Evolutionary conservation across 2,888 invertebrate genomes (phyloP), one percentile per base, ranked within the genome.

Genomic region (Yponomeuta cagnagella): DNA sequence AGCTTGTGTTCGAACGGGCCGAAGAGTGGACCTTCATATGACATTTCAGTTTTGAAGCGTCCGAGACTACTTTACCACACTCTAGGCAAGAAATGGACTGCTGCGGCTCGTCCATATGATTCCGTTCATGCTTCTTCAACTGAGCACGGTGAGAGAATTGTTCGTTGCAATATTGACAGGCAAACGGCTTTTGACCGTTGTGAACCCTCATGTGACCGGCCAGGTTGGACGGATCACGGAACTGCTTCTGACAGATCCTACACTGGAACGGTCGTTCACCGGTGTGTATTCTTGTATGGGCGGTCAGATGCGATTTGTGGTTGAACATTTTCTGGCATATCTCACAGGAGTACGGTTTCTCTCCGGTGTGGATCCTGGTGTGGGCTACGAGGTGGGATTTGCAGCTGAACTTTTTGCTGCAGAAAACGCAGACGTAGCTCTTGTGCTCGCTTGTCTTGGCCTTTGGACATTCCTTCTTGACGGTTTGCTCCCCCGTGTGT

Each of bases 321-420:
- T 65, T 68, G 33, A 71, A 71, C 43, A 12, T 58, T 23, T 71
- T 71, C 12, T 68, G 33, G 63, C 71, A 71, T 8, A 71, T 48
- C 10, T 43, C 5, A 12, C 71, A 71, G 8, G 10, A 4, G 33
- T 37, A 71, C 43, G 71, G 65, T 10, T 68, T 48, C n/a, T 66
- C 66, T 0, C 76, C 76, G 0, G 75, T 76, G 58, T 81, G 80
- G 0, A 15, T 33, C 1, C 73, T 67, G 1, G 74, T 74, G 43
- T 81, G 81, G 0, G 72, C 63, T 0, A 71, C 72, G 15, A 81
- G 72, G 68, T 74, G 73, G 48, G 77, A 78, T 0, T 78, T 78
- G 1, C 76, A 73, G 0, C 77, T 70, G 37, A 75, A 81, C 0
- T 65, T 71, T 43, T 77, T 79, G 0, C 72, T 10, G 63, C 81